Evolutionary conservation across 1,140 invertebrate genomes (phyloP).

Genomic region (Caerostris darwini): DNA sequence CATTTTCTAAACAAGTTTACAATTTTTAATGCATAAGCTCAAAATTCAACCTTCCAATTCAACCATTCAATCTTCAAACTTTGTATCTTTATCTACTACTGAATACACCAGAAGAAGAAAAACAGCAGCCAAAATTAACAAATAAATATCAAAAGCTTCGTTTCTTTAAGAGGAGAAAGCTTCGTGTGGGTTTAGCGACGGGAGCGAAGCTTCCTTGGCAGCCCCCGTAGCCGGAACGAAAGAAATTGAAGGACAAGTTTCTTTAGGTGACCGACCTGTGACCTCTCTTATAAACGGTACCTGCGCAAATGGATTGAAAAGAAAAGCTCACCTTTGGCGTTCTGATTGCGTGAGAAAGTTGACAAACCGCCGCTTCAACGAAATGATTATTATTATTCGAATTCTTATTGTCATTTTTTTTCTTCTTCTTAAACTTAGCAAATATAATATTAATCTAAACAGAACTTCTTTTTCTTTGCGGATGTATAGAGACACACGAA

Average conservation of each 20-base stretch:
- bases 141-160: no score
- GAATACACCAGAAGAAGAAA: no score
- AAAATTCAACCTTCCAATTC: no score
- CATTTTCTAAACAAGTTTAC: no score
- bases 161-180: neutral
- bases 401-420: neutral
- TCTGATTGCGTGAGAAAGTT: slow-evolving; percentile 44
- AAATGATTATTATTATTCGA: slow-evolving; percentile 6
- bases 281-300: slow-evolving; percentile 50
- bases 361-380: slow-evolving; percentile 19
- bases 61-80: no score
- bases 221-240: slow-evolving; percentile 22
- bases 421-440: neutral
- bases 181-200: neutral
- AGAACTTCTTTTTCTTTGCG: neutral
- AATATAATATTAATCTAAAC: slow-evolving; percentile 13
- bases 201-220: neutral
- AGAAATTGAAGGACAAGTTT: slow-evolving; percentile 40
- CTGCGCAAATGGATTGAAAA: slow-evolving; percentile 7
- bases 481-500: neutral
- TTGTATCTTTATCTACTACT: no score
- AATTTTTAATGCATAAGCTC: no score
- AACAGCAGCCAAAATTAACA: no score
- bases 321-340: neutral
- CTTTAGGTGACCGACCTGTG: slow-evolving; percentile 24